Conservation (phyloP, 2,888 invertebrate species). For the Scrobipalpa costella region DNA sequence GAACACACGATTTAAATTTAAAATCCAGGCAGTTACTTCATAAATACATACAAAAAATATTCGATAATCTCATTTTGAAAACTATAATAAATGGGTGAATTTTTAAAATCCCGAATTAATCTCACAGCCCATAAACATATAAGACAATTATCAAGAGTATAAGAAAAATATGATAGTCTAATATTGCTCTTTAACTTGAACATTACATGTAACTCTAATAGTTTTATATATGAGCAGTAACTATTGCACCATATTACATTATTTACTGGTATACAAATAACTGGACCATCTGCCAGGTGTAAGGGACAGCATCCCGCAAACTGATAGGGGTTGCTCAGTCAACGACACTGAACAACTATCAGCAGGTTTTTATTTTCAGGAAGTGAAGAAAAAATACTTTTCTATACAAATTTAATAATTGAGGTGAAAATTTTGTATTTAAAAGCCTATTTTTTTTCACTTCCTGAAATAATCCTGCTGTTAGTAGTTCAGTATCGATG, state of each 20-base stretch:
- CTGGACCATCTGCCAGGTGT: conserved; percentile 6
- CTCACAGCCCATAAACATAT: conserved; percentile 35
- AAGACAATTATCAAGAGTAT: background rate
- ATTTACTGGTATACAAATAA: conserved; percentile 4
- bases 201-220: background rate
- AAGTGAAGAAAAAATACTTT: too few relatives aligned
- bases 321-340: too few relatives aligned
- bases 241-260: background rate
- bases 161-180: background rate
- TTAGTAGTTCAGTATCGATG: too few relatives aligned
- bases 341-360: too few relatives aligned
- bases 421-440: too few relatives aligned
- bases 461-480: too few relatives aligned
- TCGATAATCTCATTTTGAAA: background rate
- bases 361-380: too few relatives aligned
- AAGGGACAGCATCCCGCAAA: too few relatives aligned
- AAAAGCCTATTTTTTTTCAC: too few relatives aligned
- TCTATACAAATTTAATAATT: too few relatives aligned
- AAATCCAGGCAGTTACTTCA: background rate
- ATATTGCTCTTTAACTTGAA: background rate
- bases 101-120: conserved; percentile 13
- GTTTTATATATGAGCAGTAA: background rate
- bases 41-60: conserved; percentile 11
- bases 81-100: background rate
- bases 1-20: conserved; percentile 28